Conservation (phyloP, 2,797 vertebrate species). For the Myripristis jacobus region DNA sequence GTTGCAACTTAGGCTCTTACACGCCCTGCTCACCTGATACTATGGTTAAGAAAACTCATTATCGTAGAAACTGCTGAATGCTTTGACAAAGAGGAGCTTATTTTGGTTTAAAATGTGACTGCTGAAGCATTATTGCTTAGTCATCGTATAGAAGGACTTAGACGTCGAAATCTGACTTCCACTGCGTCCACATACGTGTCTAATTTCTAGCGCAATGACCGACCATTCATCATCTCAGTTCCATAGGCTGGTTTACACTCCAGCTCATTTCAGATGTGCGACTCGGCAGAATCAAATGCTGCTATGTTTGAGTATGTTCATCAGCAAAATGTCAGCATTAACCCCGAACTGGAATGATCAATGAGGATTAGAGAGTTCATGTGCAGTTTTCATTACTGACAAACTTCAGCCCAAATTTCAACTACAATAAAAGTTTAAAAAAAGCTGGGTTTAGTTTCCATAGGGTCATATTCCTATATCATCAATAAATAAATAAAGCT, state of each 20-base stretch:
- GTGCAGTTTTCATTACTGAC: not conserved
- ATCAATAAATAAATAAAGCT: slow-evolving; percentile 7
- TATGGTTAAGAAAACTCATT: not conserved
- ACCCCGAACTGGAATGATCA: slow-evolving; percentile 24
- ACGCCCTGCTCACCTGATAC: slow-evolving; percentile 1
- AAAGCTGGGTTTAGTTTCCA: slow-evolving; percentile 21
- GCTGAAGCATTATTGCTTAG: slow-evolving; percentile 8
- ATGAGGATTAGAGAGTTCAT: slow-evolving; percentile 1
- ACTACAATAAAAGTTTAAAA: slow-evolving; percentile 1
- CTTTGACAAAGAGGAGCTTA: not conserved
- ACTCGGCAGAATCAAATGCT: slow-evolving; percentile 26
- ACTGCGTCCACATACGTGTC: not conserved
- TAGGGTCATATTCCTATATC: slow-evolving; percentile 9
- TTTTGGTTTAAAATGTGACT: not conserved
- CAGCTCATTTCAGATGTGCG: slow-evolving; percentile 3
- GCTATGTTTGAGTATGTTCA: not conserved
- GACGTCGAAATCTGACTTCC: slow-evolving; percentile 1
- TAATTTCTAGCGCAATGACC: not conserved
- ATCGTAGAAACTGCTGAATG: not conserved
- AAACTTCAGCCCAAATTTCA: slow-evolving; percentile 29
- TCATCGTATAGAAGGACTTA: not conserved
- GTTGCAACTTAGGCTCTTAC: not conserved
- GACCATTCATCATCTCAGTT: slow-evolving; percentile 7
- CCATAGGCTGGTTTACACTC: not conserved
- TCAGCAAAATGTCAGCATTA: slow-evolving; percentile 23